A percentile compares a stretch with the other conserved stretches of the same genome.
Conservation (phyloP, 2,888 invertebrate genomes). For the Agonopterix subpropinquella region DNA sequence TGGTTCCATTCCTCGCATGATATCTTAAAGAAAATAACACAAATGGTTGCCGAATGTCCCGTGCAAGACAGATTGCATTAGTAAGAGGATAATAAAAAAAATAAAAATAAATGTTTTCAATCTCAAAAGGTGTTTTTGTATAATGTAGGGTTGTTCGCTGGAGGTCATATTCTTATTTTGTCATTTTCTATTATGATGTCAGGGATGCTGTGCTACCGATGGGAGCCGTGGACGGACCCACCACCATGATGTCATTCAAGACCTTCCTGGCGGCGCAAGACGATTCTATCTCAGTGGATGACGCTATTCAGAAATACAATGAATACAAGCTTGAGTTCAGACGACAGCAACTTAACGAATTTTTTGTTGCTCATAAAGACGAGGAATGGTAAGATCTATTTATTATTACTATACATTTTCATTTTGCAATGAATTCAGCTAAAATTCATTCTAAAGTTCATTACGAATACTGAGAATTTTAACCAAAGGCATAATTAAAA, state of each 20-base stretch:
- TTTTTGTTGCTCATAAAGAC: constrained; percentile 99
- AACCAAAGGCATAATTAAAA: too few relatives aligned
- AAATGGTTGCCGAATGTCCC: too few relatives aligned
- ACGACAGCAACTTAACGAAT: constrained; percentile 97
- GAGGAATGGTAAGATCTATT: constrained; percentile 96
- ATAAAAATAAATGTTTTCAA: background rate
- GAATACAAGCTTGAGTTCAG: constrained; percentile 99
- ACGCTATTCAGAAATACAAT: constrained; percentile 96
- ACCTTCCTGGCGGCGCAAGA: constrained; percentile 97
- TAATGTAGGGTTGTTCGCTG: constrained; percentile 1
- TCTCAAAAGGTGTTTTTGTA: background rate
- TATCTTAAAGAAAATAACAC: too few relatives aligned
- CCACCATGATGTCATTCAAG: constrained; percentile 98
- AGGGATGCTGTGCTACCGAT: constrained; percentile 73
- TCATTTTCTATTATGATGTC: constrained; percentile 15
- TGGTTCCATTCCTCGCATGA: too few relatives aligned
- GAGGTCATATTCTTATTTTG: too few relatives aligned
- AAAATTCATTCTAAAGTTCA: too few relatives aligned
- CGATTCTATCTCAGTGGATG: constrained; percentile 97
- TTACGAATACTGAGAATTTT: too few relatives aligned
- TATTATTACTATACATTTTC: background rate
- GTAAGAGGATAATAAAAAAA: background rate
- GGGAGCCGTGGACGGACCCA: constrained; percentile 82
- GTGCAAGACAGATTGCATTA: too few relatives aligned
- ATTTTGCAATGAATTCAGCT: too few relatives aligned